Base-by-base conservation (phyloP, 2,888 invertebrate genomes). In the Erebia ligea region DNA sequence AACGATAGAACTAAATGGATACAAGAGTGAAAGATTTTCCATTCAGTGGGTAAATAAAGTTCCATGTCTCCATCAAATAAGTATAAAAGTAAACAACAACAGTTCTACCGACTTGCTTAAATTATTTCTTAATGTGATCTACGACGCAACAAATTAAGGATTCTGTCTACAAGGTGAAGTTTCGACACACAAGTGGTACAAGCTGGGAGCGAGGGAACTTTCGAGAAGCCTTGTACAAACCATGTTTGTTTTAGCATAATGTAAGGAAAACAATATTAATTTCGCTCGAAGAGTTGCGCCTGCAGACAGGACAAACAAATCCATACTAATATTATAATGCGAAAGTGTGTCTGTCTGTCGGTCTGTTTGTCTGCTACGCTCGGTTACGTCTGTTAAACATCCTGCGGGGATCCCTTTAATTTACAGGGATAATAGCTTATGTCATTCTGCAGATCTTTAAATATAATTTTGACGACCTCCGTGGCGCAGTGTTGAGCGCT, bases 231-330 rank as follows among this genome's bases (percentile, higher is more conserved):
- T 72, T 56, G 62, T 45, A 57, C 56, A 54, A 34, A 48, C 48
- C 48, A 48, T 15, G 11, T 61, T 40, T 66, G 69, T 66, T 72
- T 66, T 57, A 50, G 62, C 68, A 69, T 72, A 66, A 72, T 69
- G 62, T 69, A 57, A 67, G 57, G 61, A 58, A 72, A 72, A 69
- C 69, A 72, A 66, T 62, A 72, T 72, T 69, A 69, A 72, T 72
- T 72, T 69, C 25, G 50, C 57, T 48, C 11, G 48, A 68, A 57
- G 42, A 66, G 25, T 11, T 48, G 19, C 42, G 25, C 34, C 45
- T 25, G 19, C 54, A 10, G 59, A 62, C 68, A 65, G 34, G 48
- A 61, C 65, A 65, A 61, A 68, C 13, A 50, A 50, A 50, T 15
- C 6, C 8, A 13, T 50, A n/a, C 50, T 50, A 11, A 50, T 50